Evolutionary conservation across 2,888 invertebrate species (phyloP), one percentile per base, ranked within the genome.

Genomic region (Laothoe populi): DNA sequence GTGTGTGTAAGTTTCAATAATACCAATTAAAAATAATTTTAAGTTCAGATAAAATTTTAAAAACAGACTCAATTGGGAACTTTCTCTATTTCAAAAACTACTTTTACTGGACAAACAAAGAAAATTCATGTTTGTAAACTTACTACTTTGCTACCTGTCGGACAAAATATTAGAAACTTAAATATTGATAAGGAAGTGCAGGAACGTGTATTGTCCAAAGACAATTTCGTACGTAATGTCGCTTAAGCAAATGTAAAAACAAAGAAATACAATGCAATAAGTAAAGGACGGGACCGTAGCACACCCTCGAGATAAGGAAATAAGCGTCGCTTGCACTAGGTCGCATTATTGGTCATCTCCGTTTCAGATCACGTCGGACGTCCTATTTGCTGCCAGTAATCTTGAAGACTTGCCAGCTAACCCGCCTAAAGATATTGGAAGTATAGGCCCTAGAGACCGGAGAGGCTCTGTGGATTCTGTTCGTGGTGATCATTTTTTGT

Each of bases 371-470:
- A 88, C 84, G 88, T 87, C 82, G 78, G 64, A 70, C 70, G 72
- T 80, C 81, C 77, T 84, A 85, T 87, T 88, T 82, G 86, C 86
- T 87, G 88, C 87, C 84, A 83, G 84, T 87, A 86, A 88, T 87
- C 86, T 85, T 84, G 81, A 86, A 82, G 84, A 83, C 79, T 86
- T 76, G 82, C 79, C 82, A 81, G 81, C 74, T 59, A 68, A 71
- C 75, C 74, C 76, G 73, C 78, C 77, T 76, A 79, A 86, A 90
- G 87, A 86, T 87, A 88, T 89, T 82, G 87, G 81, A 81, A 82
- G 78, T 79, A 76, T 72, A 77, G 78, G 75, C 90, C 88, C 90
- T 71, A 76, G 89, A 86, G 88, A 87, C 85, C 79, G 74, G 24
- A 71, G 73, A 68, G 74, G 68, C 76, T 79, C 70, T 74, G 68